Evolutionary conservation across 2,797 vertebrate genomes (phyloP), one percentile per base, ranked within the genome.

Genomic region (Odontamblyopus rebecca): DNA sequence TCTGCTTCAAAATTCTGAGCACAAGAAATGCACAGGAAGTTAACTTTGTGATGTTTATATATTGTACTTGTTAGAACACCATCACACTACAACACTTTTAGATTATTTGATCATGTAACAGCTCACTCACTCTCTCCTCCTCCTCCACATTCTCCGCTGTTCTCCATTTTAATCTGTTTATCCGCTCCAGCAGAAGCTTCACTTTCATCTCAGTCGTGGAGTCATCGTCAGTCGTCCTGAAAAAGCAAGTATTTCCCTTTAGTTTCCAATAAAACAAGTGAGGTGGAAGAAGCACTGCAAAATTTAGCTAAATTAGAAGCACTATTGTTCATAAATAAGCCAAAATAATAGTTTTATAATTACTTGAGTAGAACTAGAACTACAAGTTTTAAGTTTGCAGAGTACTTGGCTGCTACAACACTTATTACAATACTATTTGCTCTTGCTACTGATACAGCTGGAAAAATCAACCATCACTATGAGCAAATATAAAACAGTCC

Each of bases 161-260:
- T 84, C 93, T 95, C 85, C 96, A 97, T 88, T 97, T 98, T 74
- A 99, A 89, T 57, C 94, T 96, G 87, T 95, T 95, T 85, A 98
- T 96, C 88, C 94, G 96, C 88, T 96, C 93, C 84, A 99, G 96
- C 85, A 99, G 94, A 85, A 96, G 84, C 86, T 95, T 94, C 78
- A 99, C 96, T 88, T 97, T 98, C 84, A 92, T 94, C 89, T 95
- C 93, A 19, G 96, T 97, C 11, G 94, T 93, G 82, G 96, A 93
- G 2, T 97, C 95, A 2, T 95, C 95, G 74, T 98, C 98, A 5
- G 91, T 91, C 71, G 95, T 97, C 85, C 98, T 99, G 81, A 78
- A 84, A 35, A 35, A 76, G 11, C 63, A 57, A 81, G 9, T 64
- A 51, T 56, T 61, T 59, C 68, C 38, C 0, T 16, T 38, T 56